Conservation (phyloP, 2,113 vertebrate species). For the Sander lucioperca region DNA sequence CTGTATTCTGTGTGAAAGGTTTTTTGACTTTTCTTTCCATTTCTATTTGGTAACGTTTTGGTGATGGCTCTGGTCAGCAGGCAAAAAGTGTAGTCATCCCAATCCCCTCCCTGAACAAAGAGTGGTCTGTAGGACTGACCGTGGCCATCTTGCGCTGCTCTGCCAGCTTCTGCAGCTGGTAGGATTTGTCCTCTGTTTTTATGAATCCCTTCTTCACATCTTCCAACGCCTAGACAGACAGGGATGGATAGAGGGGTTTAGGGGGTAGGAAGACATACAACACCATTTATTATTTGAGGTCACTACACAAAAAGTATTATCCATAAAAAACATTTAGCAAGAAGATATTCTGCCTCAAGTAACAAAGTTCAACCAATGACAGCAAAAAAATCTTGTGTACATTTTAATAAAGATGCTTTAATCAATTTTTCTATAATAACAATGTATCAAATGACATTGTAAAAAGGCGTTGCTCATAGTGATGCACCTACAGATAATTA, state of each 20-base stretch:
- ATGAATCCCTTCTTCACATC: constrained; percentile 98
- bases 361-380: background rate
- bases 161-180: constrained; percentile 96
- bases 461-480: background rate
- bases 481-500: background rate
- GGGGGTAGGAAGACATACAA: constrained; percentile 28
- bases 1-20: constrained; percentile 15
- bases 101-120: constrained; percentile 70
- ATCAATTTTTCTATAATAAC: background rate
- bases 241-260: background rate
- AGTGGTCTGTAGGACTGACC: constrained; percentile 86
- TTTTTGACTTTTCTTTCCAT: constrained; percentile 26
- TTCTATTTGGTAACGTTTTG: constrained; percentile 54
- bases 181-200: constrained; percentile 97
- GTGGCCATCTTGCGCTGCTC: constrained; percentile 98
- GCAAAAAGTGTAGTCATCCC: constrained; percentile 45
- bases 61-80: constrained; percentile 60
- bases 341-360: background rate
- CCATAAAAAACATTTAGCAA: background rate
- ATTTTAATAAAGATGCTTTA: background rate
- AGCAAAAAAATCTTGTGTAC: background rate
- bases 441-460: background rate
- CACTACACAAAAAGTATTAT: constrained; percentile 13
- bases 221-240: constrained; percentile 89
- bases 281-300: constrained; percentile 35